Conservation (phyloP, 2,797 vertebrate genomes). For the Pangasius macronema region DNA sequence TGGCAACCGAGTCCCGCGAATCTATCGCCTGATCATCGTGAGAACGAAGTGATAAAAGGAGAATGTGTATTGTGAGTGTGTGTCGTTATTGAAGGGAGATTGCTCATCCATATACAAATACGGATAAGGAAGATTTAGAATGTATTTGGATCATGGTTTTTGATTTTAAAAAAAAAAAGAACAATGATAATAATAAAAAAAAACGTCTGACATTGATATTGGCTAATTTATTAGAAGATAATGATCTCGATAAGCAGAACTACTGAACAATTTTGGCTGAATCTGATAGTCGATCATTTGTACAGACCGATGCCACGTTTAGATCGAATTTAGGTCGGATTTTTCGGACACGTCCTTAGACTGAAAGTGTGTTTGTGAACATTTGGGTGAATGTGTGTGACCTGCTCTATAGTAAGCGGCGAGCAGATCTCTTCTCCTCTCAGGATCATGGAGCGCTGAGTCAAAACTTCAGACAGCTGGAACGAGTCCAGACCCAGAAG, state of each 20-base stretch:
- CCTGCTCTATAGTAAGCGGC: conserved; percentile 91
- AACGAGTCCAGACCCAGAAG: conserved; percentile 88
- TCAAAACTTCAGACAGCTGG: conserved; percentile 90
- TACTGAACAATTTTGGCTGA: background rate
- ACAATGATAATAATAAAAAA: background rate
- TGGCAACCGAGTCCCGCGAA: conserved; percentile 89
- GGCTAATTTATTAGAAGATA: background rate
- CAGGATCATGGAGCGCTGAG: conserved; percentile 92
- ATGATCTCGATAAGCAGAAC: background rate
- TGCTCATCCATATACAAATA: background rate
- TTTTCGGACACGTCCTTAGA: background rate
- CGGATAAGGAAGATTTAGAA: background rate
- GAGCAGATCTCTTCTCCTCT: conserved; percentile 93
- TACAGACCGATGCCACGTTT: background rate
- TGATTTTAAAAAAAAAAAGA: background rate
- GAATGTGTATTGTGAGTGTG: background rate
- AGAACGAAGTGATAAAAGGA: conserved; percentile 14
- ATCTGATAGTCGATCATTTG: background rate
- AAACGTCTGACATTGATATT: background rate
- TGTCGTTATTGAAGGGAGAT: background rate
- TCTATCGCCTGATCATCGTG: conserved; percentile 79
- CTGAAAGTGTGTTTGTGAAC: background rate
- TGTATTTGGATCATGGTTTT: background rate
- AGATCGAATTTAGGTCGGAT: no score
- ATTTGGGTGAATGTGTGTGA: conserved; percentile 53